Evolutionary conservation across 1,140 invertebrate genomes (phyloP).

Genomic region (Alviniconcha marisindica): DNA sequence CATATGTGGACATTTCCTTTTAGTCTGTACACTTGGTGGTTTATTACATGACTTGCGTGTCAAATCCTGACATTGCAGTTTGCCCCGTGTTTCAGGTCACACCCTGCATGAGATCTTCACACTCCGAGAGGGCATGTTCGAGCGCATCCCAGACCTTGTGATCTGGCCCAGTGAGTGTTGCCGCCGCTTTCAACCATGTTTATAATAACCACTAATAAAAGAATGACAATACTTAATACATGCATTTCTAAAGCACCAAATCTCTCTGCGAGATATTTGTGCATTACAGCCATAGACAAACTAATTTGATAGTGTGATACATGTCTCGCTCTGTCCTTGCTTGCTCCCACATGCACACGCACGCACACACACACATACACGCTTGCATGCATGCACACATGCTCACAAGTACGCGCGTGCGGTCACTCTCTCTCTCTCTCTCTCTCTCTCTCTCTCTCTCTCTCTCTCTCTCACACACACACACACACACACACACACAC

Average conservation of each 20-base stretch:
- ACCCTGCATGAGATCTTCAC: conserved; percentile 93
- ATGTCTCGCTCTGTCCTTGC: too few relatives aligned
- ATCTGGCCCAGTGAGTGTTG: conserved; percentile 86
- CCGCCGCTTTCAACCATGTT: too few relatives aligned
- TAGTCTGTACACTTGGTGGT: background rate
- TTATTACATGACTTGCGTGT: background rate
- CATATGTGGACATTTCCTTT: background rate
- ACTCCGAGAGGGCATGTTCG: conserved; percentile 84
- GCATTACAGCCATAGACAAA: too few relatives aligned
- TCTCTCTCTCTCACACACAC: conserved; percentile 33
- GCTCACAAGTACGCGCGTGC: too few relatives aligned
- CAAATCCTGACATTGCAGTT: background rate
- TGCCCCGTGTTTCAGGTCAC: conserved; percentile 77
- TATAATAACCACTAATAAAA: too few relatives aligned
- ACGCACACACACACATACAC: too few relatives aligned
- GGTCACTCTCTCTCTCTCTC: background rate
- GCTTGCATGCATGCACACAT: too few relatives aligned
- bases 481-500: conserved; percentile 26
- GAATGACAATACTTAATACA: too few relatives aligned
- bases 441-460: conserved; percentile 39
- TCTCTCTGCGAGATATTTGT: too few relatives aligned
- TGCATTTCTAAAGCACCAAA: too few relatives aligned
- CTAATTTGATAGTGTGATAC: too few relatives aligned
- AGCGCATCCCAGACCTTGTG: conserved; percentile 94
- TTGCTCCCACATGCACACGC: too few relatives aligned